These are phyloP conservation scores for Chiridota heheva DNA, from an alignment of 35 echinoderm and acorn worm species.

Conservation along the genomic window DNA sequence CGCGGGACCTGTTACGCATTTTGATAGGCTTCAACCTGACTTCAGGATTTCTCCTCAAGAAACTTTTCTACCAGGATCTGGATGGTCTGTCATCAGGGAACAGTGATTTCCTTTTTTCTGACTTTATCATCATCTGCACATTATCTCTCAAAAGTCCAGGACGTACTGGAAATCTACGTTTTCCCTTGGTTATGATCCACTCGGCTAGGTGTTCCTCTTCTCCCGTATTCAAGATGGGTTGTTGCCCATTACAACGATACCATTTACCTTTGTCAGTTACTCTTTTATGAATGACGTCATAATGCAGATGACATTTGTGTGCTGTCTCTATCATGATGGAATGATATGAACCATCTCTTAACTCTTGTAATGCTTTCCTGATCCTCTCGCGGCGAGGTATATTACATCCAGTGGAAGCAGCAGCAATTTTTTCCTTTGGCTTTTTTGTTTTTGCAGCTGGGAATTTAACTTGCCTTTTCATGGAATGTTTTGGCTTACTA, in stretches of 20 bases:
- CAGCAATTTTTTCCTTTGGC: no score
- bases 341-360: not conserved
- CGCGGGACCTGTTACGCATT: not conserved
- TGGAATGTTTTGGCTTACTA: no score
- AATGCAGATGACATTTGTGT: not conserved
- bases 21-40: not conserved
- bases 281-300: slow-evolving; percentile 19
- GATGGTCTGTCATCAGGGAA: slow-evolving; percentile 14
- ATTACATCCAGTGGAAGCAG: no score
- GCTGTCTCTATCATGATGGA: slow-evolving; percentile 5
- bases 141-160: not conserved
- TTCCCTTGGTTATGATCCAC: slow-evolving; percentile 4
- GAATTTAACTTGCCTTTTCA: no score
- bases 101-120: not conserved
- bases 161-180: slow-evolving; percentile 2
- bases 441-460: no score
- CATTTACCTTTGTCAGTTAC: not conserved
- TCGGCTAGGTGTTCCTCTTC: not conserved
- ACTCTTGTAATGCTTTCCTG: not conserved
- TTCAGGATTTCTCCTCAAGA: not conserved
- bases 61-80: not conserved
- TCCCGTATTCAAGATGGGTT: not conserved
- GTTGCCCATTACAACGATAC: not conserved
- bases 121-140: not conserved
- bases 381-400: not conserved